Conservation (phyloP, 2,113 vertebrate species). For the Tachuris rubrigastra region DNA sequence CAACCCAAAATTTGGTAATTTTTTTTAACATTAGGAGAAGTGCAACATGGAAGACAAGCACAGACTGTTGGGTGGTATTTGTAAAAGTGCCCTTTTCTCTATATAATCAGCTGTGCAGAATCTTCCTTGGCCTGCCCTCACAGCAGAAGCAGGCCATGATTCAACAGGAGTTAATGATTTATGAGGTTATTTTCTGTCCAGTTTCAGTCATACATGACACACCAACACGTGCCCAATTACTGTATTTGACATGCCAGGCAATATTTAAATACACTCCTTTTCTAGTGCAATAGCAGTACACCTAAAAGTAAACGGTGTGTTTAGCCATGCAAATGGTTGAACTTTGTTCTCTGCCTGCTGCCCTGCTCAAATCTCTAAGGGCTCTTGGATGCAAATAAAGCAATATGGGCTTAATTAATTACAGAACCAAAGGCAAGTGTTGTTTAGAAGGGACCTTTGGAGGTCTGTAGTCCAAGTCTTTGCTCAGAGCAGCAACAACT, state of each 20-base stretch:
- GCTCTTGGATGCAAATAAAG: background rate
- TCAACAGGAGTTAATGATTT: background rate
- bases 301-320: background rate
- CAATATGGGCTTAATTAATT: background rate
- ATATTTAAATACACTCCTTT: background rate
- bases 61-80: background rate
- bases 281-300: background rate
- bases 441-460: background rate
- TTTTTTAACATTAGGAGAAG: background rate
- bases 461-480: background rate
- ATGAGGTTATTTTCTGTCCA: background rate
- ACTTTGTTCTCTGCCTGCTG: background rate
- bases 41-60: background rate
- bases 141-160: background rate
- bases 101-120: background rate
- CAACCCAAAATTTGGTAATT: background rate
- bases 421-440: background rate
- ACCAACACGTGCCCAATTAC: background rate
- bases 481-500: background rate
- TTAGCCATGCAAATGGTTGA: constrained; percentile 3
- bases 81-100: background rate
- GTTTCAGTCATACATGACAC: background rate
- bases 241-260: background rate
- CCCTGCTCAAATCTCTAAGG: background rate
- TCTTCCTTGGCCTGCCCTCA: background rate